Evolutionary conservation across 2,888 invertebrate genomes (phyloP).

Genomic region (Parnassius mnemosyne): DNA sequence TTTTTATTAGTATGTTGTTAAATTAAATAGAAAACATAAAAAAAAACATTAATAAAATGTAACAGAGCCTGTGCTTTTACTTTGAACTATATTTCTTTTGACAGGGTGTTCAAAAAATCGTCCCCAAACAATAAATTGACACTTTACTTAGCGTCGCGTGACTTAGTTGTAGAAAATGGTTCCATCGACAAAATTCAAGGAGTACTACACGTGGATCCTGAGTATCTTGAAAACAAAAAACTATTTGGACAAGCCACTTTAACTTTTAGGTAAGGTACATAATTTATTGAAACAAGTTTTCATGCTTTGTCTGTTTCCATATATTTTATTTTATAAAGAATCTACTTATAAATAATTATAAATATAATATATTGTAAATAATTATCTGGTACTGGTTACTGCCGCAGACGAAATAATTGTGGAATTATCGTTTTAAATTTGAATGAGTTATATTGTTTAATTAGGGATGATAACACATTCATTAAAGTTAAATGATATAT

Average conservation of each 20-base stretch:
- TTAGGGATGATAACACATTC: no score
- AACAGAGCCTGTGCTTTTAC: no score
- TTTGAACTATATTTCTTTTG: constrained; percentile 6
- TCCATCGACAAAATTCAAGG: constrained; percentile 91
- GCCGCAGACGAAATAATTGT: no score
- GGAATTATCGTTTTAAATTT: no score
- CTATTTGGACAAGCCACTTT: constrained; percentile 92
- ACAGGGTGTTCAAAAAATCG: constrained; percentile 91
- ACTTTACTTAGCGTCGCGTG: constrained; percentile 89
- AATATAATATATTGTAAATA: no score
- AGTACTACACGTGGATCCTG: constrained; percentile 95
- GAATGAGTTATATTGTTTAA: no score
- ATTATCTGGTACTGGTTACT: not conserved
- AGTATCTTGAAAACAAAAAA: constrained; percentile 87
- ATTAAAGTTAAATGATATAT: no score
- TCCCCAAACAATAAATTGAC: constrained; percentile 93
- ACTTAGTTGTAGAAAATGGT: constrained; percentile 87
- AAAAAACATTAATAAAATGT: no score
- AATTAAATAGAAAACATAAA: no score
- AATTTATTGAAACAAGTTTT: constrained; percentile 6
- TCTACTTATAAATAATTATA: not conserved
- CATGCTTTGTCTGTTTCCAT: no score
- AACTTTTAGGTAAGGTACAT: constrained; percentile 89
- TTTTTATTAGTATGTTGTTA: no score
- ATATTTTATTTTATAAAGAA: no score